Conservation (phyloP, 2,113 vertebrate genomes). For the Poeciliopsis retropinna region DNA sequence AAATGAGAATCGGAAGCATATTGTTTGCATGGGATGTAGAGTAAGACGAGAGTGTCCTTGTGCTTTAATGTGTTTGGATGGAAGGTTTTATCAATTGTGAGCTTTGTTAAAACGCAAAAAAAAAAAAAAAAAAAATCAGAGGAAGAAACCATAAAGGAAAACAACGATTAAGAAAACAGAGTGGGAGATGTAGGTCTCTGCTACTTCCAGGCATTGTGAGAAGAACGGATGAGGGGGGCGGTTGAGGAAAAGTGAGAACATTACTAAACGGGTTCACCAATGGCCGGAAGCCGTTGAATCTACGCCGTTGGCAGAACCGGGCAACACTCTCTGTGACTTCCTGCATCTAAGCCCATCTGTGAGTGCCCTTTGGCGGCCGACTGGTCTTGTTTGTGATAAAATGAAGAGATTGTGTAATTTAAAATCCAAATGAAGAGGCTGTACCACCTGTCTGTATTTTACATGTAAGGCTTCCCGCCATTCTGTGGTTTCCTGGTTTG, state of each 20-base stretch:
- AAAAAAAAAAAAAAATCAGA: conserved; percentile 32
- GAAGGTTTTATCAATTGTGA: conserved; percentile 62
- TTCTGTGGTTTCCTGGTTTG: conserved; percentile 51
- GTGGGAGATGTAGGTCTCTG: conserved; percentile 79
- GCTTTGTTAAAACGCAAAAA: conserved; percentile 39
- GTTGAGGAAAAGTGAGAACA: conserved; percentile 83
- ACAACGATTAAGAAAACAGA: conserved; percentile 75
- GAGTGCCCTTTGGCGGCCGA: conserved; percentile 32
- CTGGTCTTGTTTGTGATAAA: conserved; percentile 24
- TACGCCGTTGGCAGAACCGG: conserved; percentile 66
- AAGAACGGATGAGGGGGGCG: conserved; percentile 73
- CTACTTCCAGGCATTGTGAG: conserved; percentile 84
- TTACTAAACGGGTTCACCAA: conserved; percentile 80
- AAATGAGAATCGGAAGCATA: conserved; percentile 61
- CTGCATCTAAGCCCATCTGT: conserved; percentile 42
- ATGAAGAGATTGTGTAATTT: conserved; percentile 1
- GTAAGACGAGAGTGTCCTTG: conserved; percentile 61
- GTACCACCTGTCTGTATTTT: not conserved
- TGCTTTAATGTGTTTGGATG: conserved; percentile 73
- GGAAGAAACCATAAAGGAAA: conserved; percentile 67
- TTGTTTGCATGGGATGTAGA: conserved; percentile 46
- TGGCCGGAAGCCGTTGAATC: conserved; percentile 78
- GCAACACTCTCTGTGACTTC: conserved; percentile 56
- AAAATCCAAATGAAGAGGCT: not conserved
- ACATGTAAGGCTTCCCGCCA: conserved; percentile 26